These are phyloP conservation scores for Patella ulyssiponensis DNA, from an alignment of 2,888 invertebrate species.

Conservation along the genomic window DNA sequence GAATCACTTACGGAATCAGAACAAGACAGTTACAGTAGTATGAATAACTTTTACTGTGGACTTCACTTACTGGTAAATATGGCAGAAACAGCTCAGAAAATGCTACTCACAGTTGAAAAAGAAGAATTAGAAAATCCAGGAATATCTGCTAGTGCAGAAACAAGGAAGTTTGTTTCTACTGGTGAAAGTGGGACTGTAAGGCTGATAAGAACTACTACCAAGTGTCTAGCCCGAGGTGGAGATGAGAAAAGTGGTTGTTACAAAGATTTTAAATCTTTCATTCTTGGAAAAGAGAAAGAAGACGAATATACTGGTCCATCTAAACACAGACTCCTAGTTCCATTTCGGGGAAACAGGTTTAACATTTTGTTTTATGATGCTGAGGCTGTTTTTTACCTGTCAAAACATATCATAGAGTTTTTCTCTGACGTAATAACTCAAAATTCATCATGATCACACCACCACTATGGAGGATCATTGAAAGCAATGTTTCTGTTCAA, in stretches of 20 bases:
- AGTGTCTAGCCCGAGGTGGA: slow-evolving; percentile 8
- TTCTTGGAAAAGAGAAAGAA: slow-evolving; percentile 1
- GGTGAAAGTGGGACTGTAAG: background rate
- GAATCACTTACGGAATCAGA: slow-evolving; percentile 13
- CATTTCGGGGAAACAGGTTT: slow-evolving; percentile 27
- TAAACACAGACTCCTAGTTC: background rate
- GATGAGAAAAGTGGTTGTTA: slow-evolving; percentile 18
- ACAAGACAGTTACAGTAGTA: background rate
- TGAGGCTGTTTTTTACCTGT: too few species aligned
- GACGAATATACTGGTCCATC: background rate
- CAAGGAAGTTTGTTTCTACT: background rate
- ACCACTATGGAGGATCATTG: too few species aligned
- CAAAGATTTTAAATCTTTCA: background rate
- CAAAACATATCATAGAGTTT: too few species aligned
- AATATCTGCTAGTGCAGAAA: background rate
- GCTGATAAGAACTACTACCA: background rate
- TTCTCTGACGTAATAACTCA: too few species aligned
- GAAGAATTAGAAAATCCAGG: background rate
- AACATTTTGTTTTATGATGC: slow-evolving; percentile 29
- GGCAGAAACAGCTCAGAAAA: slow-evolving; percentile 21
- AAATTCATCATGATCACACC: too few species aligned
- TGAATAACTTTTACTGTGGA: slow-evolving; percentile 31
- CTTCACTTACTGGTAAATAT: too few species aligned
- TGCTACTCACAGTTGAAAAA: background rate
- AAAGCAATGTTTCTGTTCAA: too few species aligned